Evolutionary conservation across 2,888 invertebrate species (phyloP), one percentile per base, ranked within the genome.

Genomic region (Sepiola atlantica): DNA sequence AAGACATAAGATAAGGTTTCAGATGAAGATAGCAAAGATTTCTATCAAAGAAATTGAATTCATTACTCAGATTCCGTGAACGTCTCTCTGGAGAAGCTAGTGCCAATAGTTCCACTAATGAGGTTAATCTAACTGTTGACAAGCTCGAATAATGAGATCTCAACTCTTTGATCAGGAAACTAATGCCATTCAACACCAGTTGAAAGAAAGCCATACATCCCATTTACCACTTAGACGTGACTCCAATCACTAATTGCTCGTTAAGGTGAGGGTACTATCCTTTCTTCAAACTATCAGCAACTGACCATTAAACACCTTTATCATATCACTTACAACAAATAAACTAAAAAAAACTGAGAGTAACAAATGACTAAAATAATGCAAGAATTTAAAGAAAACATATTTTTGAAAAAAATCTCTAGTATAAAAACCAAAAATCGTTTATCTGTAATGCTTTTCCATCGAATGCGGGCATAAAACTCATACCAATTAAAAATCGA

Each of bases 121-220:
- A 77, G 28, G 77, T 77, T 77, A 77, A 77, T 77, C 77, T 77
- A 77, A 77, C 28, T 77, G 77, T 77, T 77, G 77, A 77, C 77
- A 77, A n/a, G n/a, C n/a, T 77, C 77, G 28, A 77, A 77, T 77
- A 77, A 77, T 77, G 77, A 77, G 28, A 77, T 77, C 77, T 77
- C 28, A 77, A 77, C 77, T 77, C 77, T 77, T 77, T 77, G 77
- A 77, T 77, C 28, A 77, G 77, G 77, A 77, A 77, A 77, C 77
- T 77, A 77, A 77, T 77, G 77, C 77, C n/a, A 24, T 77, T 28
- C 77, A 77, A 77, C 28, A 14, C 77, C 77, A 77, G 77, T 77
- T 77, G 77, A 77, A 77, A 77, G 77, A 77, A 77, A 77, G 77
- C 77, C 77, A 77, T 77, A 77, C 77, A 77, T 77, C 77, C 77